Conservation (phyloP, 2,113 vertebrate species). For the Phylloscopus trochiloides region DNA sequence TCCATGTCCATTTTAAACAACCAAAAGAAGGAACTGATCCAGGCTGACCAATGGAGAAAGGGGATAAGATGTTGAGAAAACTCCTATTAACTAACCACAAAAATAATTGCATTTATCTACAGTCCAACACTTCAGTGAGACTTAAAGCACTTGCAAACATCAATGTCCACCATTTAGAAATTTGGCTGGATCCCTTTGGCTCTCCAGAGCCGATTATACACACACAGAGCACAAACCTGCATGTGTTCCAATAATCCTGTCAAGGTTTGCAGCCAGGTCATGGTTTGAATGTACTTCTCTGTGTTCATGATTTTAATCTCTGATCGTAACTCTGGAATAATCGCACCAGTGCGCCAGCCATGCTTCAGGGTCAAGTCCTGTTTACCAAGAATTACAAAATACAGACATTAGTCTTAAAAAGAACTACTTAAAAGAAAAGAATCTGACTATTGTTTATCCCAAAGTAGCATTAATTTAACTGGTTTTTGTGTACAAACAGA, state of each 20-base stretch:
- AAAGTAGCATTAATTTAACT: not conserved
- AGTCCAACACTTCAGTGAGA: not conserved
- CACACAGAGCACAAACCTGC: constrained; percentile 85
- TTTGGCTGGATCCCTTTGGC: not conserved
- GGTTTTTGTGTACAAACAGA: not conserved
- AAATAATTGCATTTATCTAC: not conserved
- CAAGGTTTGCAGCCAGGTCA: constrained; percentile 92
- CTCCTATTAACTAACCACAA: not conserved
- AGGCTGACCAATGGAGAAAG: not conserved
- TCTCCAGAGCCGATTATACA: not conserved
- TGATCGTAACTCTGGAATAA: constrained; percentile 92
- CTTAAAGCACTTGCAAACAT: not conserved
- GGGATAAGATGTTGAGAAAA: not conserved
- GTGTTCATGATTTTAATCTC: constrained; percentile 98
- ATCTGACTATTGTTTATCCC: not conserved
- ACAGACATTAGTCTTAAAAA: not conserved
- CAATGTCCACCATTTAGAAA: not conserved
- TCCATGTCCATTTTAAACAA: not conserved
- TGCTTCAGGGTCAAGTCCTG: constrained; percentile 97
- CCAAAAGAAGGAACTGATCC: not conserved
- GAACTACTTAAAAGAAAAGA: not conserved
- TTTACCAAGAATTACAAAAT: not conserved
- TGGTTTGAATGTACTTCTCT: constrained; percentile 86
- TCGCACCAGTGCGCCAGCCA: constrained; percentile 95
- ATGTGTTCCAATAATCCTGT: constrained; percentile 92